phyloP scores from a whole-genome alignment of 2,888 invertebrate genomes.

The Mycalesis mineus region DNA sequence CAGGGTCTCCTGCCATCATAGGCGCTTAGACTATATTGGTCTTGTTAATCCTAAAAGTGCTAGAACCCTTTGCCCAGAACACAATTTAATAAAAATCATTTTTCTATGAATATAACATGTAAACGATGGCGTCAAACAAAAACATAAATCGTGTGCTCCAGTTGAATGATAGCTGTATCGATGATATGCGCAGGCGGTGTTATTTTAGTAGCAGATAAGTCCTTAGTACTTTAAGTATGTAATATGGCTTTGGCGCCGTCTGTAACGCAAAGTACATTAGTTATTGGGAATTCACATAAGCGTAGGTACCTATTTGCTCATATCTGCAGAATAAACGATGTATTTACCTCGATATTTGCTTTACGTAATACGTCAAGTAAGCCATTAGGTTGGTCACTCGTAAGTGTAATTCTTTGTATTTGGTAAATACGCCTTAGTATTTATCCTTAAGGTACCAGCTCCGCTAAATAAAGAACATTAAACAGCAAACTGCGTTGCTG shows the following conservation, averaged over 20 bases:
- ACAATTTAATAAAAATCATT: too few species aligned
- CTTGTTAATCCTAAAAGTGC: too few species aligned
- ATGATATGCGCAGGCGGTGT: slow-evolving; percentile 20
- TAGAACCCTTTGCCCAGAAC: too few species aligned
- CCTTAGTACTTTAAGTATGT: slow-evolving; percentile 15
- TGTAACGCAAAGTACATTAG: slow-evolving; percentile 20
- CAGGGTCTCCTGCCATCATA: too few species aligned
- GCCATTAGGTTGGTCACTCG: too few species aligned
- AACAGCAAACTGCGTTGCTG: too few species aligned
- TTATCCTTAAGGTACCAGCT: too few species aligned
- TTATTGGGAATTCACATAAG: slow-evolving; percentile 2
- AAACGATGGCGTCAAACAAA: slow-evolving; percentile 24
- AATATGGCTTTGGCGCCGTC: slow-evolving; percentile 22
- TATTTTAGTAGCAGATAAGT: slow-evolving; percentile 27
- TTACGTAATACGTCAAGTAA: too few species aligned
- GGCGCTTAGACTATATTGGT: too few species aligned
- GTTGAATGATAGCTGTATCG: slow-evolving; percentile 18
- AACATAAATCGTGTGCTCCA: slow-evolving; percentile 20
- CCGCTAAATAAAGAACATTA: too few species aligned
- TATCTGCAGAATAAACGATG: slow-evolving; percentile 7
- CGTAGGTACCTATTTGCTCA: not conserved
- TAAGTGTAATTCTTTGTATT: not conserved
- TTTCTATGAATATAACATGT: too few species aligned
- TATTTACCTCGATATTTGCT: not conserved
- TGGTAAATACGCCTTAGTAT: not conserved